A percentile compares a stretch with the other conserved stretches of the same genome.
phyloP scores from a whole-genome alignment of 2,113 vertebrate genomes.

The Panurus biarmicus region DNA sequence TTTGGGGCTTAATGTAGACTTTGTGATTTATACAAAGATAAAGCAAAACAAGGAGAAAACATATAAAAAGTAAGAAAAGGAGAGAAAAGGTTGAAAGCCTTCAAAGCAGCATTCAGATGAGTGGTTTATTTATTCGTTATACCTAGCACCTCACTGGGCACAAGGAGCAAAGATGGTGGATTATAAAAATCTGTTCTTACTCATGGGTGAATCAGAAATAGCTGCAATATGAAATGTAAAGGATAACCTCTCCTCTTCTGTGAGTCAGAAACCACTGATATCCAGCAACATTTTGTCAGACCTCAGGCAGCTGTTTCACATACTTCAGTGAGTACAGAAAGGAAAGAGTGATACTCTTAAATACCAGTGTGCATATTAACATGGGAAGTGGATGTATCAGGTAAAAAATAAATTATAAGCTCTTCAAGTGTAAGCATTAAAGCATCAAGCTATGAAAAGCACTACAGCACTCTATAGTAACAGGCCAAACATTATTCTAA shows the following conservation, averaged over 20 bases:
- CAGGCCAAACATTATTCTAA: constrained; percentile 3
- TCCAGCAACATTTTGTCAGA: not conserved
- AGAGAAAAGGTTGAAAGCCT: not conserved
- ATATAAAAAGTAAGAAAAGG: not conserved
- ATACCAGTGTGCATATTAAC: not conserved
- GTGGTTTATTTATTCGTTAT: not conserved
- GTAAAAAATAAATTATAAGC: not conserved
- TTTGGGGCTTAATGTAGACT: not conserved
- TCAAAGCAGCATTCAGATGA: not conserved
- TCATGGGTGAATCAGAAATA: not conserved
- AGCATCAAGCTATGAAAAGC: not conserved
- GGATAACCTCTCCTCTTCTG: not conserved
- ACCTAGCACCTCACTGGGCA: not conserved
- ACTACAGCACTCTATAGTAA: not conserved
- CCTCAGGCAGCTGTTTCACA: not conserved
- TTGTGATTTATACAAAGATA: not conserved
- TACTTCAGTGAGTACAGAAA: not conserved
- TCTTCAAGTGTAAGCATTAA: not conserved
- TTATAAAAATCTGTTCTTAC: not conserved
- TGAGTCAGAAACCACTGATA: not conserved
- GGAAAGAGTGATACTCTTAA: not conserved
- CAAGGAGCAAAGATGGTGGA: not conserved
- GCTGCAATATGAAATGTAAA: not conserved
- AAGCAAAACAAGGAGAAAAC: not conserved
- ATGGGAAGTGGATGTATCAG: not conserved